phyloP scores from a whole-genome alignment of 2,797 vertebrate genomes.

The Xerus rutilus region DNA sequence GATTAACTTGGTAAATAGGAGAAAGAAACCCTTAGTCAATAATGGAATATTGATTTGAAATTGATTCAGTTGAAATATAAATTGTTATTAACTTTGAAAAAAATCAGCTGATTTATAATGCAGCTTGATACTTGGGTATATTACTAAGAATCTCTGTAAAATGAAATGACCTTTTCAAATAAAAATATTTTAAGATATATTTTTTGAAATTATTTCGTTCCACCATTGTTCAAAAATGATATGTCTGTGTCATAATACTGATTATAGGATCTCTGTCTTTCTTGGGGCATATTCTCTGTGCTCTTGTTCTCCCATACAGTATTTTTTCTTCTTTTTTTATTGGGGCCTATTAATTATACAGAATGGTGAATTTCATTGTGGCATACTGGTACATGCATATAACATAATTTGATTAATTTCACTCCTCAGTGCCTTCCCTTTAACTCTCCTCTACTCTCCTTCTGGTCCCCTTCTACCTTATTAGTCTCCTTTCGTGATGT shows the following conservation, averaged over 20 bases:
- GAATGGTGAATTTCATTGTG: neutral
- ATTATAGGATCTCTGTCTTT: neutral
- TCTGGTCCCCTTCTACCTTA: neutral
- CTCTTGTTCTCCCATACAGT: neutral
- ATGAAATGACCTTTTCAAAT: constrained; percentile 20
- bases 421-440: neutral
- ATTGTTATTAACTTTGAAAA: constrained; percentile 29
- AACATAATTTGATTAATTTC: neutral
- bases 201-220: constrained; percentile 44
- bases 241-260: neutral
- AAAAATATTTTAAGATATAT: neutral
- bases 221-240: neutral
- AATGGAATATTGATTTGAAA: constrained; percentile 47
- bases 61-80: constrained; percentile 5
- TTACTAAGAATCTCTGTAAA: constrained; percentile 5
- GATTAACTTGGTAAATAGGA: neutral
- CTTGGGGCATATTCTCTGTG: neutral
- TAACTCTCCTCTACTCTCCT: neutral
- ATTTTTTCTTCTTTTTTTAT: neutral
- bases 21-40: neutral
- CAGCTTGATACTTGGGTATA: neutral
- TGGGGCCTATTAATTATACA: neutral
- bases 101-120: constrained; percentile 26
- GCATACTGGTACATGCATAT: neutral
- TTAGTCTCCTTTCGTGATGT: neutral